phyloP scores from a whole-genome alignment of 2,888 invertebrate genomes.

The Hypena proboscidalis region DNA sequence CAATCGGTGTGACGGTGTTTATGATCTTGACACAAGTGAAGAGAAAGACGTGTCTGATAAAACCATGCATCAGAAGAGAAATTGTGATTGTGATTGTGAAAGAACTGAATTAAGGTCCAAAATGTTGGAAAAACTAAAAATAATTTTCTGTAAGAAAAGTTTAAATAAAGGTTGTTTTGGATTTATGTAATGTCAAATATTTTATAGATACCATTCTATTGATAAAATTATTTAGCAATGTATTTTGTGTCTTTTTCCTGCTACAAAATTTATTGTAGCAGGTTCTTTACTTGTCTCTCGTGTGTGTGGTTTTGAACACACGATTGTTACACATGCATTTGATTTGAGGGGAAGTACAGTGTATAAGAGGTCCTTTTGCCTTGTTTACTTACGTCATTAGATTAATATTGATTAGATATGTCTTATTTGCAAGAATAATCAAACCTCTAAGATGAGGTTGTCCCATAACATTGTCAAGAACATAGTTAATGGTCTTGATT shows the following conservation, averaged over 20 bases:
- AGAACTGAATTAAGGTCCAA: conserved; percentile 4
- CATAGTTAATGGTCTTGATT: too few species aligned
- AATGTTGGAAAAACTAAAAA: conserved; percentile 10
- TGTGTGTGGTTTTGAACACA: too few species aligned
- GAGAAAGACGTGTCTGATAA: not conserved
- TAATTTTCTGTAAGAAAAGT: conserved; percentile 1
- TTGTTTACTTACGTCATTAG: too few species aligned
- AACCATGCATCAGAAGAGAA: conserved; percentile 8
- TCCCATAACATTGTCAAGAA: too few species aligned
- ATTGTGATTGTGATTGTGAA: not conserved
- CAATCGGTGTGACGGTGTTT: conserved; percentile 16
- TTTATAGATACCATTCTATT: not conserved
- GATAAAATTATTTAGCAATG: conserved; percentile 1
- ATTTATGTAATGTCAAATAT: conserved; percentile 4
- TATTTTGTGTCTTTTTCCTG: too few species aligned
- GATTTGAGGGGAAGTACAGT: conserved; percentile 14
- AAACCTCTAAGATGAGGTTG: too few species aligned
- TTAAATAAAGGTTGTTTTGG: conserved; percentile 7
- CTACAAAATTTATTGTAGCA: too few species aligned
- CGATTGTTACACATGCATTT: too few species aligned
- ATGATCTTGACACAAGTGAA: not conserved
- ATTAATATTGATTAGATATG: too few species aligned
- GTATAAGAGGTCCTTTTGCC: too few species aligned
- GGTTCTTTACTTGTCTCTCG: too few species aligned
- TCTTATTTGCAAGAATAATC: too few species aligned